phyloP scores from a whole-genome alignment of 92 coral and sea anemone species.

The Phenganax subtilis region DNA sequence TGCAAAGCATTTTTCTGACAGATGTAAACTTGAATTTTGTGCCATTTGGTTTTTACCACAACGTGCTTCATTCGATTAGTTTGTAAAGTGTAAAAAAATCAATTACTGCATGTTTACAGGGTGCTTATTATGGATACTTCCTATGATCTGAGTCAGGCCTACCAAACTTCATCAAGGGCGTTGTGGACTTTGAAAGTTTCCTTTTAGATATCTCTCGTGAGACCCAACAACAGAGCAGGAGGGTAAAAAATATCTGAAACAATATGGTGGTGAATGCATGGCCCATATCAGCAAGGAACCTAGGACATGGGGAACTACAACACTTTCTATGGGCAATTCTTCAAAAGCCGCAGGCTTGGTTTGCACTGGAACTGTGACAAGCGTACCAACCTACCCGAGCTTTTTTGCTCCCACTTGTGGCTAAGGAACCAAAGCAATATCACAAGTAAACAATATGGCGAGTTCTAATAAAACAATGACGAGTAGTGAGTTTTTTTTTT shows the following conservation, averaged over 20 bases:
- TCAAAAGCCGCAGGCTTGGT: conserved; percentile 91
- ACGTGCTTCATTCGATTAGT: conserved; percentile 96
- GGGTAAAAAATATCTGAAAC: conserved; percentile 90
- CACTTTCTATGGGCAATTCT: conserved; percentile 95
- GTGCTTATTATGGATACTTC: conserved; percentile 99
- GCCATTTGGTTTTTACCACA: conserved; percentile 82
- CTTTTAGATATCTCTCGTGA: conserved; percentile 94
- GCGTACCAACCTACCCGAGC: conserved; percentile 85
- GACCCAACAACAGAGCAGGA: conserved; percentile 94
- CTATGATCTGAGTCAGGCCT: conserved; percentile 90
- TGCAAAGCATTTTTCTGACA: conserved; percentile 97
- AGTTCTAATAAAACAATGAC: too few relatives aligned
- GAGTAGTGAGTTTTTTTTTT: too few relatives aligned
- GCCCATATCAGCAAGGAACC: conserved; percentile 78
- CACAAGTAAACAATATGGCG: too few relatives aligned
- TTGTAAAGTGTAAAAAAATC: conserved; percentile 92
- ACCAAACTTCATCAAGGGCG: conserved; percentile 94
- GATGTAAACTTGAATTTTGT: conserved; percentile 92
- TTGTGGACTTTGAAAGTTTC: conserved; percentile 92
- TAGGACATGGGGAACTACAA: conserved; percentile 96
- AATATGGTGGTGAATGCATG: conserved; percentile 93
- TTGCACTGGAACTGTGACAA: conserved; percentile 93
- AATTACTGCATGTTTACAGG: conserved; percentile 93
- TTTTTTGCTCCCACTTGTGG: conserved; percentile 85
- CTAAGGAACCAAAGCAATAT: too few relatives aligned